Conservation (phyloP, 2,888 invertebrate species). For the Drosophila kuntzei region DNA sequence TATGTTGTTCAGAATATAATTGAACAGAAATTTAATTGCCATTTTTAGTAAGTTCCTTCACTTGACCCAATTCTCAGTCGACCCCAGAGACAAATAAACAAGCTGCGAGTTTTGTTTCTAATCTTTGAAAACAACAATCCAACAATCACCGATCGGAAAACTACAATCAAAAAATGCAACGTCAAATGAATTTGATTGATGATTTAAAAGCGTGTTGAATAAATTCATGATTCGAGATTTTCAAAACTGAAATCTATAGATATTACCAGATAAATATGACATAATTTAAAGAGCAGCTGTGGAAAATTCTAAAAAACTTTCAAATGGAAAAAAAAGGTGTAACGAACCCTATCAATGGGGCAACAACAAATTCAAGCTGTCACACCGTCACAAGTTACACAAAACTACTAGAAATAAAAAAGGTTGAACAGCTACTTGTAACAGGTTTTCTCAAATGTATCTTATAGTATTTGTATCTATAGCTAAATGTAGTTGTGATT, state of each 20-base stretch:
- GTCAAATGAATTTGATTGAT: constrained; percentile 41
- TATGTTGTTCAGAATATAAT: constrained; percentile 60
- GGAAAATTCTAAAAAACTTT: constrained; percentile 17
- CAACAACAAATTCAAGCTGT: constrained; percentile 2
- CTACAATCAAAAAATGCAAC: constrained; percentile 26
- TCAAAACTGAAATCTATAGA: constrained; percentile 16
- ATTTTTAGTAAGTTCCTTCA: constrained; percentile 71
- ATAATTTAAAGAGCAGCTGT: constrained; percentile 15
- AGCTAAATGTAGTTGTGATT: constrained; percentile 8
- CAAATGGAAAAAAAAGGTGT: constrained; percentile 18
- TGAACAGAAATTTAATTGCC: constrained; percentile 74
- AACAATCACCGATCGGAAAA: constrained; percentile 15
- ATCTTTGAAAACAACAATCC: constrained; percentile 29
- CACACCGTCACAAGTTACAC: neutral
- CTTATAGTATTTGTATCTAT: constrained; percentile 8
- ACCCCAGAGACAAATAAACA: constrained; percentile 41
- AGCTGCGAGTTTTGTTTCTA: constrained; percentile 19
- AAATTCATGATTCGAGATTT: constrained; percentile 19
- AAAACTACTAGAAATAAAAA: constrained; percentile 9
- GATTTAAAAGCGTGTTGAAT: constrained; percentile 32
- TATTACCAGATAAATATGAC: constrained; percentile 16
- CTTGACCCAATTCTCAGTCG: constrained; percentile 78
- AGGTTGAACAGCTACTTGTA: constrained; percentile 21
- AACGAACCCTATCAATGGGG: constrained; percentile 29
- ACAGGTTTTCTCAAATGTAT: constrained; percentile 40